Conservation (phyloP, 2,888 invertebrate species). For the Thereva unica region DNA sequence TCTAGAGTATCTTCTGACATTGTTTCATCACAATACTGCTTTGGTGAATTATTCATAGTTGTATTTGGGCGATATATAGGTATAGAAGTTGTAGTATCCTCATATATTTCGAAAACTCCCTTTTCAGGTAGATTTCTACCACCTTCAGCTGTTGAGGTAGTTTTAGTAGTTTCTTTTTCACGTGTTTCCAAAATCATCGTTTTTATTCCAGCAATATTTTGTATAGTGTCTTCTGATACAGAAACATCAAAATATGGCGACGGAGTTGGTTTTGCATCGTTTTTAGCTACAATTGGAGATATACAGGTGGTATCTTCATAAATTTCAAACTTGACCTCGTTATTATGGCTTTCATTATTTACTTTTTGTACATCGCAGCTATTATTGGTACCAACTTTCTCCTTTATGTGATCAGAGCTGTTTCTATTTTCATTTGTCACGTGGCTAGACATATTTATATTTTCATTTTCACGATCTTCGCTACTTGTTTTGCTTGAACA, state of each 20-base stretch:
- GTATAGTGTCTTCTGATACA: conserved; percentile 16
- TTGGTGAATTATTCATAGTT: neutral
- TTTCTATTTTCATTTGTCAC: neutral
- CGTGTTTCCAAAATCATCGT: neutral
- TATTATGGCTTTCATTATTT: no score
- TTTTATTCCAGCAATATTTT: conserved; percentile 3
- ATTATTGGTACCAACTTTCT: no score
- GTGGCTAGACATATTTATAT: neutral
- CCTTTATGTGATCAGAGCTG: neutral
- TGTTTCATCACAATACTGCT: neutral
- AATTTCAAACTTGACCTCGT: neutral
- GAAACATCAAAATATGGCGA: conserved; percentile 7
- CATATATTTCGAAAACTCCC: conserved; percentile 35
- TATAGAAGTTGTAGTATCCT: neutral
- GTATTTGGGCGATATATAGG: neutral
- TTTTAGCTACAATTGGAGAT: neutral
- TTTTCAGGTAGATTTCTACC: conserved; percentile 7
- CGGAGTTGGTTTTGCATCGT: neutral
- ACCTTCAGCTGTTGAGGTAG: neutral
- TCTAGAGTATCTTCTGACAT: neutral
- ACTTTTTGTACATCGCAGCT: no score
- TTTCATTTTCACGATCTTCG: neutral
- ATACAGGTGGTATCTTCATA: conserved; percentile 10
- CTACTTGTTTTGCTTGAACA: no score
- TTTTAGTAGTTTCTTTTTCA: conserved; percentile 4